Evolutionary conservation across 2,113 vertebrate genomes (phyloP).

Genomic region (Galbula dea): DNA sequence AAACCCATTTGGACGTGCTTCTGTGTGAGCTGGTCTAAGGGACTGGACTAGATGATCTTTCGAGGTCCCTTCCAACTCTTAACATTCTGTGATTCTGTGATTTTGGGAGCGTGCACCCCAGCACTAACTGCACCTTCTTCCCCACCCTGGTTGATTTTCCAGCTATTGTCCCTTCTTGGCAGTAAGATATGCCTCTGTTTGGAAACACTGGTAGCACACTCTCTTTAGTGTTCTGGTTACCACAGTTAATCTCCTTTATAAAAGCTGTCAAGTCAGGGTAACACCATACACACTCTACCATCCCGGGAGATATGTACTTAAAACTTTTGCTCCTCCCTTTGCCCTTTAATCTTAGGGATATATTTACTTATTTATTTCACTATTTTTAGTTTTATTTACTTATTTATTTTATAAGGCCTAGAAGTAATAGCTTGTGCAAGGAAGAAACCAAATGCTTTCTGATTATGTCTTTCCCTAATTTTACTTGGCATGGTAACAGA

Average conservation of each 20-base stretch:
- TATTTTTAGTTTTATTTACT: no score
- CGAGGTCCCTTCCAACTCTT: no score
- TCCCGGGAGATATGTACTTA: background rate
- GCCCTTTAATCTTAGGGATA: background rate
- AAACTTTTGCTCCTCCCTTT: background rate
- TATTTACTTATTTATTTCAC: no score
- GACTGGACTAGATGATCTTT: no score
- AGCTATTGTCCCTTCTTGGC: background rate
- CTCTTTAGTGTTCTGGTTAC: background rate
- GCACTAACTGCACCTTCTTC: background rate
- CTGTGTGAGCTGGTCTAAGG: no score
- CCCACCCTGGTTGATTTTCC: background rate
- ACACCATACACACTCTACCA: background rate
- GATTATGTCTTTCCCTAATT: background rate
- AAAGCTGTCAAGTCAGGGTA: background rate
- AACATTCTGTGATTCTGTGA: no score
- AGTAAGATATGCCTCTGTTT: background rate
- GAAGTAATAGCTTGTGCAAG: background rate
- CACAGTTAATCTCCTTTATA: background rate
- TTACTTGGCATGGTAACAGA: background rate
- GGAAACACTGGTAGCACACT: background rate
- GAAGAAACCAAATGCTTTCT: background rate
- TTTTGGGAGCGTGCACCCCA: background rate
- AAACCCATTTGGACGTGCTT: no score
- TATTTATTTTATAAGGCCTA: no score